A percentile compares a stretch with the other conserved stretches of the same genome.
These are phyloP conservation scores for Gryllus longicercus DNA, from an alignment of 2,888 invertebrate species.

Conservation along the genomic window DNA sequence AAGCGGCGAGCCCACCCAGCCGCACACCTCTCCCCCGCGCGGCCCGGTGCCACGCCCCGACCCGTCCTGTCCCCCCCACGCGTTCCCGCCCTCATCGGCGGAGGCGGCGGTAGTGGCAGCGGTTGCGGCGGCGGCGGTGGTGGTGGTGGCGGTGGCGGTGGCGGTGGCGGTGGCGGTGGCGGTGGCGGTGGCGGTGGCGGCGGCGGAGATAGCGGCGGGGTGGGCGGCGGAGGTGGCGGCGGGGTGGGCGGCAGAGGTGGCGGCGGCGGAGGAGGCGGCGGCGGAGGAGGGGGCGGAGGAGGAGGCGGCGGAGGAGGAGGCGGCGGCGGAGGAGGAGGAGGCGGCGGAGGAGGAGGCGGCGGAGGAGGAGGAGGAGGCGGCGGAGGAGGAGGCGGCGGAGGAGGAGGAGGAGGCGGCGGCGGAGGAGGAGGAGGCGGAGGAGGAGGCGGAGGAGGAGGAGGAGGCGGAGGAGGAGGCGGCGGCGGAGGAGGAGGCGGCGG, in stretches of 20 bases:
- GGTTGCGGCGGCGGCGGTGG: not conserved
- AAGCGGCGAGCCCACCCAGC: not conserved
- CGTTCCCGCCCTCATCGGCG: not conserved
- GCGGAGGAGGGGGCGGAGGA: too few relatives aligned
- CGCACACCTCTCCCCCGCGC: not conserved
- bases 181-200: not conserved
- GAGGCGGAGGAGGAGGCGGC: not conserved
- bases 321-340: not conserved
- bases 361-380: not conserved
- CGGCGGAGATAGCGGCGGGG: not conserved
- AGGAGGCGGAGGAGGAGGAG: not conserved
- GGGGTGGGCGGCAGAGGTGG: not conserved
- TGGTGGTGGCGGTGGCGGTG: not conserved
- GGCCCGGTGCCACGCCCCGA: not conserved
- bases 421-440: not conserved
- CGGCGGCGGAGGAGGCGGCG: not conserved
- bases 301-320: not conserved
- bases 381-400: not conserved
- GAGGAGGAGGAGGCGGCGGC: not conserved
- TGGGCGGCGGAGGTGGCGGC: not conserved
- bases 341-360: not conserved
- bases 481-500: not conserved
- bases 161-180: not conserved
- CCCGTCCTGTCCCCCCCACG: not conserved
- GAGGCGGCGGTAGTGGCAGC: not conserved